phyloP scores from a whole-genome alignment of 1,140 invertebrate genomes.

The Carcinoscorpius rotundicauda region DNA sequence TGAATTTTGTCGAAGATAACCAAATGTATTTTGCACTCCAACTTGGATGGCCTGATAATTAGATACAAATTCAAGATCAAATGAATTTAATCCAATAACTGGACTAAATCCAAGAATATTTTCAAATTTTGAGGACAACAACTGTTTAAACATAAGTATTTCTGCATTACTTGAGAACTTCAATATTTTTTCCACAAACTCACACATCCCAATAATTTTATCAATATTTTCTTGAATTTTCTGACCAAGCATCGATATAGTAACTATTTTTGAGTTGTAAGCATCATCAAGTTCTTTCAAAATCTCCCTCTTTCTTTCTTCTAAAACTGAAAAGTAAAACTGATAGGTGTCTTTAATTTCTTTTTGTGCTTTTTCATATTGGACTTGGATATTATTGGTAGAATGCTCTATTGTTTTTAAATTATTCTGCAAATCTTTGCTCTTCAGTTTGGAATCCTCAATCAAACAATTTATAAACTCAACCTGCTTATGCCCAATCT shows the following conservation, averaged over 20 bases:
- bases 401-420: constrained; percentile 78
- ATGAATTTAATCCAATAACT: constrained; percentile 56
- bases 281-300: constrained; percentile 88
- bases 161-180: constrained; percentile 80
- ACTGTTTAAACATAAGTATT: constrained; percentile 84
- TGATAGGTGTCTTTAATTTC: constrained; percentile 89
- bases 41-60: constrained; percentile 87
- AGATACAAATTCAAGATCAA: constrained; percentile 88
- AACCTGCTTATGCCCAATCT: constrained; percentile 66
- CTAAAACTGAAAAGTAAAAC: constrained; percentile 86
- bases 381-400: constrained; percentile 64
- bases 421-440: constrained; percentile 65
- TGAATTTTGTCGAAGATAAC: constrained; percentile 70
- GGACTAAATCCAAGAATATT: constrained; percentile 68
- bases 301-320: constrained; percentile 85
- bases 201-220: constrained; percentile 81
- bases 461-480: constrained; percentile 66
- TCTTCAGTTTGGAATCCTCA: constrained; percentile 68
- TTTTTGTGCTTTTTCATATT: constrained; percentile 87
- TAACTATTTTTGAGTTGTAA: constrained; percentile 78
- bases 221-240: constrained; percentile 90
- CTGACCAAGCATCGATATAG: constrained; percentile 68
- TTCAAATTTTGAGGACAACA: constrained; percentile 82
- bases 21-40: constrained; percentile 88
- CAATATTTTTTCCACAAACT: constrained; percentile 80